These are phyloP conservation scores for Ditula angustiorana DNA, from an alignment of 2,888 invertebrate genomes.

Conservation along the genomic window DNA sequence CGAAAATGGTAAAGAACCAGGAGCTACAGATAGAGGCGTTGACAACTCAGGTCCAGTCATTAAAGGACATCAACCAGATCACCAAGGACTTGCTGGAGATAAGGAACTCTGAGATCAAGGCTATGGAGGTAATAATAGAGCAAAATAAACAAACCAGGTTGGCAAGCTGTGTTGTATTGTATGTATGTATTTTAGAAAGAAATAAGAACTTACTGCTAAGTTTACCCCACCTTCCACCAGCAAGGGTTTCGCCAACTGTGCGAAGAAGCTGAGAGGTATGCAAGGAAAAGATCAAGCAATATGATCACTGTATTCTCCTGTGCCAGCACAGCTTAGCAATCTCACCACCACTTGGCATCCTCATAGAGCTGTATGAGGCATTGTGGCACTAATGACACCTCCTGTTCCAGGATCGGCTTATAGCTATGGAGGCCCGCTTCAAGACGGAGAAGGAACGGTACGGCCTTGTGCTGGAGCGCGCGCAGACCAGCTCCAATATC, in stretches of 20 bases:
- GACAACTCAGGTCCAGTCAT: conserved; percentile 89
- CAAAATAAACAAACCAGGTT: no score
- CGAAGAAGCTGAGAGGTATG: no score
- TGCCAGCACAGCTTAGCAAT: no score
- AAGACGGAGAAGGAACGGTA: conserved; percentile 90
- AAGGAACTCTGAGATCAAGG: conserved; percentile 91
- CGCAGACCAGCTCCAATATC: conserved; percentile 89
- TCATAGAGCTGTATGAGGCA: background rate
- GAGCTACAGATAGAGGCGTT: conserved; percentile 91
- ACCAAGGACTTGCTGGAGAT: conserved; percentile 93
- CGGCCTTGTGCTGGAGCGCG: conserved; percentile 88
- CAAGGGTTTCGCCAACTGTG: no score
- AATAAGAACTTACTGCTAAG: no score
- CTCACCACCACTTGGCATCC: background rate
- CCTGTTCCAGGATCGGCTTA: conserved; percentile 84
- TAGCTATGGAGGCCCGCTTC: conserved; percentile 89
- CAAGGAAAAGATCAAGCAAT: no score
- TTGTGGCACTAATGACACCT: conserved; percentile 3
- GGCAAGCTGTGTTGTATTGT: no score
- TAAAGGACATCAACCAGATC: conserved; percentile 93
- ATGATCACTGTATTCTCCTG: no score
- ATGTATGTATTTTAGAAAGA: no score
- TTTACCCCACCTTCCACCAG: no score
- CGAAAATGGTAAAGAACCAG: conserved; percentile 91
- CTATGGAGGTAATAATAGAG: conserved; percentile 84